Conservation (phyloP, 2,797 vertebrate species). For the Argyrosomus regius region DNA sequence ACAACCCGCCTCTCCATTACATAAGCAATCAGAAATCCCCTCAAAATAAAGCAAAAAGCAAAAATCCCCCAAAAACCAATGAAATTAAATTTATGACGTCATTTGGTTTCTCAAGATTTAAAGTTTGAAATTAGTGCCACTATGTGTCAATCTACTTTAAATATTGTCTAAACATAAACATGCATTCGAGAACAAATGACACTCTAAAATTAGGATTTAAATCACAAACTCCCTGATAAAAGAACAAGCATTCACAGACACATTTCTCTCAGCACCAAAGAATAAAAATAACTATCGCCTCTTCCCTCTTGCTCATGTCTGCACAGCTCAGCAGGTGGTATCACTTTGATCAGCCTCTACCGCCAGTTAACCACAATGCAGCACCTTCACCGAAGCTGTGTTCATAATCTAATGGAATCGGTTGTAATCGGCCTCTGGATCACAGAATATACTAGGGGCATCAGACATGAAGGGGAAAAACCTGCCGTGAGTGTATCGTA, state of each 20-base stretch:
- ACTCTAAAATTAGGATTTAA: background rate
- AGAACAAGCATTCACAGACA: background rate
- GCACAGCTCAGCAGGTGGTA: background rate
- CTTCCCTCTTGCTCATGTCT: slow-evolving; percentile 17
- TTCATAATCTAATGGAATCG: slow-evolving; percentile 6
- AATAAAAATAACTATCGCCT: background rate
- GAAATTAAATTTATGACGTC: background rate
- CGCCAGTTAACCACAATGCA: background rate
- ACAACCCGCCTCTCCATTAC: background rate
- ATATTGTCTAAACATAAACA: background rate
- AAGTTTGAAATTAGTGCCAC: background rate
- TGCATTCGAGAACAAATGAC: background rate
- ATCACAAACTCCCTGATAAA: background rate
- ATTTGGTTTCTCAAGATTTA: background rate
- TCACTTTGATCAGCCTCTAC: background rate
- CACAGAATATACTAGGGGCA: background rate
- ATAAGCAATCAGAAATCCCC: background rate
- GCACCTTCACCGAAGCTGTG: background rate
- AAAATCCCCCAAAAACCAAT: background rate
- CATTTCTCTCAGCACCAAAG: slow-evolving; percentile 1
- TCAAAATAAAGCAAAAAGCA: background rate
- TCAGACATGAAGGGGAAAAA: slow-evolving; percentile 15
- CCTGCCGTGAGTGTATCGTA: slow-evolving; percentile 1
- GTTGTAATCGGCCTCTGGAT: slow-evolving; percentile 3
- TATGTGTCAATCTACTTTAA: no score